A percentile compares a stretch with the other conserved stretches of the same genome.
phyloP scores from a whole-genome alignment of 2,797 vertebrate species.

The Notolabrus celidotus region DNA sequence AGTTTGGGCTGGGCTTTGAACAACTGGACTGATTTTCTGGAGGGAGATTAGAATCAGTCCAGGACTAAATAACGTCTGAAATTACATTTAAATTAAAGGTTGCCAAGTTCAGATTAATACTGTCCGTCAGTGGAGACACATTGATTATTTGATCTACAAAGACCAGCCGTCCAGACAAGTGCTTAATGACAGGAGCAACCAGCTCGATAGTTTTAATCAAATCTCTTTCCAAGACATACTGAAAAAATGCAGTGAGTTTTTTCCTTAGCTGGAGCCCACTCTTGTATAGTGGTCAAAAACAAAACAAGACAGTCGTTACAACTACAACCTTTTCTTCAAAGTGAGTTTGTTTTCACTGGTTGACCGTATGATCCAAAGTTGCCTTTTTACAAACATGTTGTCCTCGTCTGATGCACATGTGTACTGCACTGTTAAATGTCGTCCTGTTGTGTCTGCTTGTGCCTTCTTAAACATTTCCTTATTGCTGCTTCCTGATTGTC shows the following conservation, averaged over 20 bases:
- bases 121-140: slow-evolving; percentile 11
- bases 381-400: no score
- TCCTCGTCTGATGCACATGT: no score
- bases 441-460: no score
- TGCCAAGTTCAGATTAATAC: slow-evolving; percentile 15
- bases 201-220: slow-evolving; percentile 31
- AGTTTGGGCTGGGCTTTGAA: slow-evolving; percentile 4
- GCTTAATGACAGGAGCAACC: slow-evolving; percentile 15
- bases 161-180: slow-evolving; percentile 7
- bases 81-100: slow-evolving; percentile 24
- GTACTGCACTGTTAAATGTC: no score
- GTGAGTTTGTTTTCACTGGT: no score
- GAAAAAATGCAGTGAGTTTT: background rate
- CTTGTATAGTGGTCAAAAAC: background rate
- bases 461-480: no score
- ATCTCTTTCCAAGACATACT: slow-evolving; percentile 4
- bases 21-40: slow-evolving; percentile 1
- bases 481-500: no score
- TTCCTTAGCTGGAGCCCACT: slow-evolving; percentile 2
- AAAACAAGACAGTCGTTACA: background rate
- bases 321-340: background rate
- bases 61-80: slow-evolving; percentile 11
- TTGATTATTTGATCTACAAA: slow-evolving; percentile 18
- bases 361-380: no score
- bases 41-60: background rate